Conservation (phyloP, 2,113 vertebrate genomes). For the Psittacara wagleri region DNA sequence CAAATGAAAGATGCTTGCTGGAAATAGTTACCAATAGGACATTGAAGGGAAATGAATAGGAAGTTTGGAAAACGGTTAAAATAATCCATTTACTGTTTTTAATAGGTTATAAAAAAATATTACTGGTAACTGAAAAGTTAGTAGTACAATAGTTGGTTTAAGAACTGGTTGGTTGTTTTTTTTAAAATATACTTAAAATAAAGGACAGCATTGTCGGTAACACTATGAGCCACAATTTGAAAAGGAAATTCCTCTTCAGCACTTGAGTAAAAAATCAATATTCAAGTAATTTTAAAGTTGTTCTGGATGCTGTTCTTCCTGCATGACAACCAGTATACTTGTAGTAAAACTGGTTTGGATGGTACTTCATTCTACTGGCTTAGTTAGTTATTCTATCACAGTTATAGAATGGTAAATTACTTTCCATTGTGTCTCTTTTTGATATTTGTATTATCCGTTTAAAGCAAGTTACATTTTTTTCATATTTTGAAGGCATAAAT, state of each 20-base stretch:
- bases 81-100: background rate
- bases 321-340: background rate
- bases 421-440: background rate
- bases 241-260: background rate
- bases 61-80: background rate
- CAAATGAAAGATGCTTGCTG: background rate
- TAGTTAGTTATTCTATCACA: background rate
- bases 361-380: background rate
- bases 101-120: background rate
- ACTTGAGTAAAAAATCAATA: background rate
- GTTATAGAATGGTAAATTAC: background rate
- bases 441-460: background rate
- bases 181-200: background rate
- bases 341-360: background rate
- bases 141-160: background rate
- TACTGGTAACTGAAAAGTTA: background rate
- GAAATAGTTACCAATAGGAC: background rate
- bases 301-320: background rate
- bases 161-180: background rate
- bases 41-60: background rate
- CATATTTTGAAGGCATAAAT: background rate
- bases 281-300: background rate
- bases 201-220: background rate
- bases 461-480: background rate
- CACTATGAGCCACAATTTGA: background rate